Base-by-base conservation (phyloP, 2,113 vertebrate species). In the Mirza zaza region DNA sequence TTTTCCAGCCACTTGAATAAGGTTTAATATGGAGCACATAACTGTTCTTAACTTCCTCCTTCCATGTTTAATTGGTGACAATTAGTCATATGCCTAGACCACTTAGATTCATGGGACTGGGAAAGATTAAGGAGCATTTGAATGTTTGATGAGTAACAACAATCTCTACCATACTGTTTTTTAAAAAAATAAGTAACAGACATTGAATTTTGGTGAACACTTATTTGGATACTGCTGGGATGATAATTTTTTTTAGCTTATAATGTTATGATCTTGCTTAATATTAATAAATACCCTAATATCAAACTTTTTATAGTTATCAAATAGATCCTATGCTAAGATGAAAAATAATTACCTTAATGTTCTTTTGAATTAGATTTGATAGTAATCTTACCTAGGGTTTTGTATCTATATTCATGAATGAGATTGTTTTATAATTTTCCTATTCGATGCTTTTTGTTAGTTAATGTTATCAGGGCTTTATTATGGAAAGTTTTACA, bases 281-380 rank as follows among this genome's bases (percentile, higher is more conserved):
- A 81, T 81, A 87, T 80, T 94, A 82, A 81, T 81, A 87, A 83
- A 91, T 84, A 82, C 48, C 15, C 50, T 59, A 76, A 90, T 61
- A 50, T 79, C 13, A 91, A 90, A 75, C 8, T 63, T 13, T 94
- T 39, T 80, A 36, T 50, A 89, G n/a, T 80, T 12, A 80, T 39
- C 34, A 80, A 89, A 75, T 79, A 79, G 61, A 81, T 61, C 12
- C 52, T 89, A 32, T 82, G n/a, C 42, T 83, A 29, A 87, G 14
- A 85, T 39, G 21, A 86, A 13, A 81, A 80, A 52, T 79, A 39
- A 82, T 94, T 89, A 59, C 34, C 23, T 94, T 52, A 84, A 63
- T 63, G 4, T 85, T 86, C 25, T 92, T 76, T 86, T 57, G 73
- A 67, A 59, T 70, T 93, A 70, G 36, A 83, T 67, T 80, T 94